These are phyloP conservation scores for Eidolon dupreanum DNA, from an alignment of 2,797 vertebrate genomes.

Conservation along the genomic window DNA sequence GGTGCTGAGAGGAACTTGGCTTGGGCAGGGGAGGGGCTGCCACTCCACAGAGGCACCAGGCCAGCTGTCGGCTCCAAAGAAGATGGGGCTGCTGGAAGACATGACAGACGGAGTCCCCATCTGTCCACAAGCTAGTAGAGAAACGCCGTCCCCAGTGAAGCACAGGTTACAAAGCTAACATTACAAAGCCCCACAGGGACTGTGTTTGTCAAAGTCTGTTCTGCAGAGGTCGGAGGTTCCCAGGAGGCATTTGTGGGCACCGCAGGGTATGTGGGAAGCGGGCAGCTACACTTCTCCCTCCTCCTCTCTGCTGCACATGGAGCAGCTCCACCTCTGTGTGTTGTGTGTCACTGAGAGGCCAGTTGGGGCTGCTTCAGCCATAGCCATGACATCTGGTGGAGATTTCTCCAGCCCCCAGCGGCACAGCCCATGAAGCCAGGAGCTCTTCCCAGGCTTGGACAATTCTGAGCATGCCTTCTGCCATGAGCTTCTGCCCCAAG, in stretches of 20 bases:
- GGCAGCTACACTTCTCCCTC: rapidly evolving
- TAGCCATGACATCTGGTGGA: not conserved
- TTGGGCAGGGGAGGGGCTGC: slow-evolving; percentile 1
- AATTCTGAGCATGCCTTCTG: not conserved
- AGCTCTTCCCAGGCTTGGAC: not conserved
- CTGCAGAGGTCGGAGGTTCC: not conserved
- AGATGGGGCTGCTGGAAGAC: not conserved
- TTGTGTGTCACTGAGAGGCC: not conserved
- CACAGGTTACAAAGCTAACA: not conserved
- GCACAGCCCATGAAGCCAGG: not conserved
- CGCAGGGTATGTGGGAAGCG: not conserved
- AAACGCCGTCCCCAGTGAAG: not conserved
- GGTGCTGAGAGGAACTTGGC: slow-evolving; percentile 29
- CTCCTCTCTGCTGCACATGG: rapidly evolving
- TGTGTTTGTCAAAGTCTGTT: not conserved
- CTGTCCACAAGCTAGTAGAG: not conserved
- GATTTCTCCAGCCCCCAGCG: not conserved
- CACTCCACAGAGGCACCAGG: not conserved
- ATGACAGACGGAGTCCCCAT: not conserved
- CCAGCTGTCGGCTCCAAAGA: not conserved
- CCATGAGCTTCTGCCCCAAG: not conserved
- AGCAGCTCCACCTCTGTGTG: not conserved
- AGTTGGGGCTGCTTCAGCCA: rapidly evolving
- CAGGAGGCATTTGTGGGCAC: not conserved
- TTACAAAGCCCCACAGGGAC: not conserved